Evolutionary conservation across 2,797 vertebrate genomes (phyloP).

Genomic region (Nyctibius grandis): DNA sequence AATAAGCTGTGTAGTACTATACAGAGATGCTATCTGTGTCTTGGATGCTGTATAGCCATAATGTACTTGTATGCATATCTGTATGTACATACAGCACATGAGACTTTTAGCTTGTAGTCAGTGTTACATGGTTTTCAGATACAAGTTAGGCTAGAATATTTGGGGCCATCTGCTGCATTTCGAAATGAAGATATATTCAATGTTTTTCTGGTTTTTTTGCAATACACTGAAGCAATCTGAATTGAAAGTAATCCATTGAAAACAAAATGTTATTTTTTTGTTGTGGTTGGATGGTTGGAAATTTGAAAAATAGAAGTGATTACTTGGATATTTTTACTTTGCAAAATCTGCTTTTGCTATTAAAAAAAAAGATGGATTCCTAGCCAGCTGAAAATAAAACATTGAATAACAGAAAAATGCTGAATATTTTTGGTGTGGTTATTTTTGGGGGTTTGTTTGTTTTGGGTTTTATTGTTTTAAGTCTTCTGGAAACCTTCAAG

Average conservation of each 20-base stretch:
- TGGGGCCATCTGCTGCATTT: not conserved
- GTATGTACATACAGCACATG: accelerated
- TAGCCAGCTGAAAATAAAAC: not conserved
- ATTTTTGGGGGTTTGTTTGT: not conserved
- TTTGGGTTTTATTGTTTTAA: not conserved
- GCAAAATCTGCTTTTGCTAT: not conserved
- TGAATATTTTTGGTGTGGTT: not conserved
- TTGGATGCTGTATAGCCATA: not conserved
- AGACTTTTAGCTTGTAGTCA: not conserved
- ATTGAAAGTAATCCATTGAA: not conserved
- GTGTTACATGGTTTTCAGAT: not conserved
- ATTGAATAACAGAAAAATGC: not conserved
- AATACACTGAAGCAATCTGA: not conserved
- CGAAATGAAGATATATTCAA: not conserved
- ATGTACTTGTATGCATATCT: not conserved
- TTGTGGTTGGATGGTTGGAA: not conserved
- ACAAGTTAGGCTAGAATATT: not conserved
- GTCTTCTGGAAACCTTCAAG: not conserved
- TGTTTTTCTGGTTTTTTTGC: not conserved
- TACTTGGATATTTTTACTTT: not conserved
- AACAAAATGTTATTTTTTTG: not conserved
- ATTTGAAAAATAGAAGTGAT: not conserved
- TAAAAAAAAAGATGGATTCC: not conserved
- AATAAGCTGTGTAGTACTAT: not conserved
- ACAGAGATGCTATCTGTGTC: not conserved